Evolutionary conservation across 2,888 invertebrate species (phyloP), one percentile per base, ranked within the genome.

Genomic region (Sinohyriopsis cumingii): DNA sequence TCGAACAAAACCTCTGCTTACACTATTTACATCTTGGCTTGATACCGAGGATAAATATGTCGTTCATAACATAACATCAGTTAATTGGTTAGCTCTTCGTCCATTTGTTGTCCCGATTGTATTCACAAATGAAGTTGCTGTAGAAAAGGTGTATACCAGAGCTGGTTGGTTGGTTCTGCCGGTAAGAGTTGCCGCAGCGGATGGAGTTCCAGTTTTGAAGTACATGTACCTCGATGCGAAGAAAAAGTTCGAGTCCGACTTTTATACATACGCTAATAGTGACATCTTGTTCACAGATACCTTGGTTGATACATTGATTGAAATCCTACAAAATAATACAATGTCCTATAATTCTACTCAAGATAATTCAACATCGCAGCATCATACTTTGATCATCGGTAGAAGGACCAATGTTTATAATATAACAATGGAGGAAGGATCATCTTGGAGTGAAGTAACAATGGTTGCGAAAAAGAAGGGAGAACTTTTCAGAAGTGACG

Each of bases 341-440:
- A 15, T 15, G 15, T 25, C 55, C 15, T 7, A 63, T 33, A 33
- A 33, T 33, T 33, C 33, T 33, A 5, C 1, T 18, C 1, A 55
- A 55, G 7, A 18, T 15, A 55, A 53, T n/a, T 22, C 55, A 24
- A 55, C 15, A 22, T 25, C 25, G 54, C 7, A 63, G 2, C 53
- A 63, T 19, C 63, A 53, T 22, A 22, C 55, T n/a, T 28, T 81
- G 62, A 66, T 81, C 7, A 65, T 75, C 1, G 78, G 78, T 1
- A 67, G 68, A 53, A 64, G 78, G 24, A 78, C 76, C 18, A 82
- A 82, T 63, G 80, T 80, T 18, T 25, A 62, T 24, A 69, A 76
- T 61, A 75, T 82, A 5, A 75, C 71, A 4, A 54, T 56, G 9
- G 25, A 53, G 1, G 82, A 82, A 33, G 71, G 73, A 4, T 24